phyloP scores from a whole-genome alignment of 2,797 vertebrate genomes.

The Gallinago stenura region DNA sequence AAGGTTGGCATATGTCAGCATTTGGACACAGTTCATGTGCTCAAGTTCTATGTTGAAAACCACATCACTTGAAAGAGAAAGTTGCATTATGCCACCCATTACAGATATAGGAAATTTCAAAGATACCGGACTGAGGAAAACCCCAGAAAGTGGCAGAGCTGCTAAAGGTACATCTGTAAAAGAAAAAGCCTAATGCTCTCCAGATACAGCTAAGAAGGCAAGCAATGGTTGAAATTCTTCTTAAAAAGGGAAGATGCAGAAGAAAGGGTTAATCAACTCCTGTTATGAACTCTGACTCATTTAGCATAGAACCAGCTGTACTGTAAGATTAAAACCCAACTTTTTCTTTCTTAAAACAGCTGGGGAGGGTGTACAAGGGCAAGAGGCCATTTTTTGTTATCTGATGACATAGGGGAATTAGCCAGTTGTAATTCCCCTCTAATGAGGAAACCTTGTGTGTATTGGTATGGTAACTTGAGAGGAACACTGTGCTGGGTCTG shows the following conservation, averaged over 20 bases:
- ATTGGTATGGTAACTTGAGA: not conserved
- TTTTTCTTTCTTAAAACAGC: not conserved
- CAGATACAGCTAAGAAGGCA: not conserved
- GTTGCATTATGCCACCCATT: not conserved
- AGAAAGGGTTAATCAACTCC: not conserved
- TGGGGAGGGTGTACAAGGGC: not conserved
- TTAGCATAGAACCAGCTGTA: not conserved
- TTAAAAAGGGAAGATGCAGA: not conserved
- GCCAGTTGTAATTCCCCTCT: not conserved
- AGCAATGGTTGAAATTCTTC: not conserved
- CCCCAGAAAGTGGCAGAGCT: not conserved
- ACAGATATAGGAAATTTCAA: not conserved
- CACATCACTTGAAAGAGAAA: not conserved
- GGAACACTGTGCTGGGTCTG: not conserved
- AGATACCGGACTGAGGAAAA: not conserved
- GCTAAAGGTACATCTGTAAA: not conserved
- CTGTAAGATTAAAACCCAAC: not conserved
- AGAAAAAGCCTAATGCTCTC: not conserved
- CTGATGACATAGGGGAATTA: not conserved
- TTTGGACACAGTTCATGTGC: not conserved
- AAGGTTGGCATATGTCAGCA: not conserved
- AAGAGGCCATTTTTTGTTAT: not conserved
- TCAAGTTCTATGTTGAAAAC: not conserved
- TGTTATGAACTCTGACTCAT: not conserved
- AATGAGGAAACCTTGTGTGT: accelerated